Conservation (phyloP, 2,797 vertebrate species). For the Danio albolineatus region DNA sequence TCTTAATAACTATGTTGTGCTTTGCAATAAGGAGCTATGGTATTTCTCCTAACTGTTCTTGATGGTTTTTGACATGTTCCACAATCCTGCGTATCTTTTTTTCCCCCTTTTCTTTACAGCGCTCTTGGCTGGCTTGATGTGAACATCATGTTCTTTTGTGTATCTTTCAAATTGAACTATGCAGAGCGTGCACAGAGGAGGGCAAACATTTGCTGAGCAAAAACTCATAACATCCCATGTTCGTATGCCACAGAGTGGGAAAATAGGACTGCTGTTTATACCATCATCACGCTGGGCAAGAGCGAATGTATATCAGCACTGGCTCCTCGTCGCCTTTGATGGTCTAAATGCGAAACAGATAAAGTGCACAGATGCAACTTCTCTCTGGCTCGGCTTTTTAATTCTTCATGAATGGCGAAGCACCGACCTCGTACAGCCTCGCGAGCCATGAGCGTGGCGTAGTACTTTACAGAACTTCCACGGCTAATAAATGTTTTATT, state of each 20-base stretch:
- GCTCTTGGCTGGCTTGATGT: slow-evolving; percentile 64
- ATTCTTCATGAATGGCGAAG: slow-evolving; percentile 49
- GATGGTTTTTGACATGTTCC: slow-evolving; percentile 67
- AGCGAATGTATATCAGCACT: slow-evolving; percentile 13
- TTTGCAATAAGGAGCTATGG: slow-evolving; percentile 65
- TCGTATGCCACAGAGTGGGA: slow-evolving; percentile 59
- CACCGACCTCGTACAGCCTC: slow-evolving; percentile 9
- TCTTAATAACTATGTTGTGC: slow-evolving; percentile 67
- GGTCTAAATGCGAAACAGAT: slow-evolving; percentile 65
- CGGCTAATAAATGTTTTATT: slow-evolving; percentile 67
- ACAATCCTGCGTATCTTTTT: slow-evolving; percentile 60
- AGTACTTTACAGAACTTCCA: slow-evolving; percentile 44
- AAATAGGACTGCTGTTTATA: slow-evolving; percentile 63
- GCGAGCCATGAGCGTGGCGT: not conserved
- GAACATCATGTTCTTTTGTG: slow-evolving; percentile 68
- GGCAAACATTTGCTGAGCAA: slow-evolving; percentile 58
- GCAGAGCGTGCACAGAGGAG: slow-evolving; percentile 28
- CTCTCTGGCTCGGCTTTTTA: slow-evolving; percentile 41
- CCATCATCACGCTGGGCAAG: slow-evolving; percentile 55
- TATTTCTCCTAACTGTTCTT: slow-evolving; percentile 65
- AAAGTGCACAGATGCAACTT: slow-evolving; percentile 19
- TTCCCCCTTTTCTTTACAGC: slow-evolving; percentile 67
- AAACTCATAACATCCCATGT: slow-evolving; percentile 63
- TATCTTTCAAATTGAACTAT: slow-evolving; percentile 52
- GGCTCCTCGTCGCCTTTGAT: slow-evolving; percentile 37